Evolutionary conservation across 92 coral and sea anemone genomes (phyloP), one percentile per base, ranked within the genome.

Genomic region (Meandrina meandrites): DNA sequence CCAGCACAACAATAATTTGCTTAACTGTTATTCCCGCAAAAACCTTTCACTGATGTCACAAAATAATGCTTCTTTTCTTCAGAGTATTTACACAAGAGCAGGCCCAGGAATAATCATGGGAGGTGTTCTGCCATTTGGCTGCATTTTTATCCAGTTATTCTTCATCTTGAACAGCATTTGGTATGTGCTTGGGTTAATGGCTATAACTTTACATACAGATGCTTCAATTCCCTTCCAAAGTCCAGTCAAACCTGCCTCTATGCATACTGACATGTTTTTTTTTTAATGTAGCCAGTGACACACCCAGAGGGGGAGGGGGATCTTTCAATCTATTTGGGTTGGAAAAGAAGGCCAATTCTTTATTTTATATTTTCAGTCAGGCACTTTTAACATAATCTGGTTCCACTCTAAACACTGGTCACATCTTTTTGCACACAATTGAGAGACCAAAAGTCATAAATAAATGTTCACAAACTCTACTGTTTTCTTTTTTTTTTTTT

Each of bases 21-120:
- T n/a, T n/a, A n/a, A n/a, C n/a, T n/a, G n/a, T n/a, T n/a, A n/a
- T n/a, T n/a, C n/a, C n/a, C n/a, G 7, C 10, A n/a, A 1, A 66
- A 66, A 27, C 6, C 0, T 66, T 66, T 27, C 9, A 14, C 71
- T 66, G 34, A 66, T 66, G 48, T 73, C 4, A 34, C 12, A 73
- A 36, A 3, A 16, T 19, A 16, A 24, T 73, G 18, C 19, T 42
- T 16, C 16, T 14, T 47, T n/a, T 3, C 32, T 71, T 27, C 91
- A 97, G 99, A 97, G 97, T 32, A 92, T 97, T 88, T 97, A 95
- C 95, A 97, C 97, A 64, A 87, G 94, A 54, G 94, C 99, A 22
- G 81, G 91, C 50, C 98, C 98, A 67, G 98, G 99, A 31, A 97
- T 97, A 45, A 88, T 92, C 83, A 95, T 95, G 99, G 99, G 99